Base-by-base conservation (phyloP, 2,888 invertebrate genomes). In the Strigamia crassipes region DNA sequence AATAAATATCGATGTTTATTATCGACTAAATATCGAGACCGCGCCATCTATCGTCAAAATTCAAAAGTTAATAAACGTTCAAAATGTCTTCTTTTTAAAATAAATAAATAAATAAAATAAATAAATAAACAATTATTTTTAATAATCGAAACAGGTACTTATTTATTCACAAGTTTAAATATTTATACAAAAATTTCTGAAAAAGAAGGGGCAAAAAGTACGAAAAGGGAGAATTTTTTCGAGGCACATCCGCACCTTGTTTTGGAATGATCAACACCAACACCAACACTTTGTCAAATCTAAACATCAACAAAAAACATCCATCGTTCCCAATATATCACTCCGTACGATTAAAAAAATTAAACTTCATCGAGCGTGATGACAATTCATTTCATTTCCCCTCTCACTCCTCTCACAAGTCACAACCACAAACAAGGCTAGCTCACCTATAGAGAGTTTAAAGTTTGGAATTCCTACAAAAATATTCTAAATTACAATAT, bases 401-500 rank as follows among this genome's bases (percentile, higher is more conserved):
- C 10, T 51, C 51, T 51, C 61, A 61, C 18, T 18, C n/a, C 61
- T 18, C 18, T 18, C n/a, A n/a, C n/a, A n/a, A n/a, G n/a, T n/a
- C n/a, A 61, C 61, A 61, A 61, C 61, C 61, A 61, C 61, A 61
- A 61, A 61, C 61, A 61, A 61, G 61, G 61, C 61, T 61, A 61
- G 23, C 61, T 61, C 61, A 23, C 61, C 61, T 61, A 34, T 34
- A 61, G 61, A 61, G 61, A 61, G 61, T 15, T n/a, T n/a, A 51
- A 61, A 61, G 23, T 61, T 61, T 61, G 18, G 61, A 61, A 61
- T 61, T 61, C 61, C 61, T 61, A 61, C 61, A 61, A 61, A 61
- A 61, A 61, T 61, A 61, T 61, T 61, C 61, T 61, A 61, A 61
- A 61, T 61, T 61, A 61, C 61, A 61, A 61, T 61, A 61, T 51